Base-by-base conservation (phyloP, 1,140 invertebrate genomes). In the Tenebrio molitor region DNA sequence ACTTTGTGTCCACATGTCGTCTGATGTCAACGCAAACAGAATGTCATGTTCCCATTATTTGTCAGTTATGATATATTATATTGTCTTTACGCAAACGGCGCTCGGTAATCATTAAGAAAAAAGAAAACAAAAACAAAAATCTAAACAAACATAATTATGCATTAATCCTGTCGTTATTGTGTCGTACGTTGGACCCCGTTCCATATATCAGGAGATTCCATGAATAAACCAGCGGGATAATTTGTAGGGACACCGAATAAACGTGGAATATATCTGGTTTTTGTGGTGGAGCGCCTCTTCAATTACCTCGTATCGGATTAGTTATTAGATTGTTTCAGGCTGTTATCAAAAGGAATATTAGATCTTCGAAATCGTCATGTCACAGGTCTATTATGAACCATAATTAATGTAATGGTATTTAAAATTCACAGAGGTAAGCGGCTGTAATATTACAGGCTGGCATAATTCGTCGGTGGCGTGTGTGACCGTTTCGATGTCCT, bases 351-450 rank as follows among this genome's bases (percentile, higher is more conserved):
- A 58, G 50, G 50, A 58, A 58, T 58, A 58, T 58, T 58, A 25
- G 12, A 58, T 58, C 50, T 29, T 58, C 23, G n/a, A 29, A 25
- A 58, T 58, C 21, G 50, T 58, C 23, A 58, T 58, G 50, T 58
- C 50, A 25, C 42, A 46, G 16, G 42, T 46, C 42, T 46, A 46
- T 58, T 58, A 58, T 29, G 29, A 29, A 58, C 50, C 50, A 58
- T 58, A 58, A 58, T 58, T 58, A 58, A 29, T 58, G 50, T 58
- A 58, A 25, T 58, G 50, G 50, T 58, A 58, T 58, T 58, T 58
- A 58, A 58, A 58, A 58, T 58, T 58, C 50, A 58, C 50, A 58
- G 50, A 58, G 50, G 50, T 58, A 58, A 58, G 50, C 50, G 50
- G 50, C 12, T 25, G 50, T 58, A 58, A 58, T 58, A 58, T 58